These are phyloP conservation scores for Archocentrus centrarchus DNA, from an alignment of 2,113 vertebrate genomes.

Conservation along the genomic window DNA sequence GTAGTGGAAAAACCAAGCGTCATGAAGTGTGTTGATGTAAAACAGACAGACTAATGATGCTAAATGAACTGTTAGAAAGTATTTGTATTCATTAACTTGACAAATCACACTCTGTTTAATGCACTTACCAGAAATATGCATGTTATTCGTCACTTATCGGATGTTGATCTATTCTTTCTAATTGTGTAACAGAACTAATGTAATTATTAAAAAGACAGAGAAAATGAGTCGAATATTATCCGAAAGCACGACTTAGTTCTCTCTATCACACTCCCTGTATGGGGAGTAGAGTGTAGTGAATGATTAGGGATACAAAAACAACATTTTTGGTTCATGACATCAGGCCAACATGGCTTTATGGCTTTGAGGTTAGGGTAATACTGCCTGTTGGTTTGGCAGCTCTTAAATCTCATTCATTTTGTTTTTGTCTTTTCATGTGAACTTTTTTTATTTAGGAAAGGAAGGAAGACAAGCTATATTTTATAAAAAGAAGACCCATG, in stretches of 20 bases:
- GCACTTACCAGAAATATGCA: neutral
- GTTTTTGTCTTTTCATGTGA: neutral
- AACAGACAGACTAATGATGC: neutral
- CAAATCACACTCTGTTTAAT: neutral
- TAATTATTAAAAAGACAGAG: neutral
- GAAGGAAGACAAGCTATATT: neutral
- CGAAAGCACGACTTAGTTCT: neutral
- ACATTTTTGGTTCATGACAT: neutral
- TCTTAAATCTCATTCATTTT: neutral
- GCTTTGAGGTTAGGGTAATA: neutral
- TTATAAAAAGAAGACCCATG: neutral
- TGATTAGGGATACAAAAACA: neutral
- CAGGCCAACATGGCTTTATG: neutral
- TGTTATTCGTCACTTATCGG: neutral
- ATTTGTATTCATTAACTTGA: slow-evolving; percentile 8
- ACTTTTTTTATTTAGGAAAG: neutral
- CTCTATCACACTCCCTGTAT: neutral
- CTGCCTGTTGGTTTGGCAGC: neutral
- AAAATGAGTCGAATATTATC: neutral
- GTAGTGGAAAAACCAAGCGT: neutral
- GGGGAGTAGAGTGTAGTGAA: neutral
- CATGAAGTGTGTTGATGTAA: neutral
- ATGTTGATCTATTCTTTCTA: neutral
- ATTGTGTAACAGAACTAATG: accelerated
- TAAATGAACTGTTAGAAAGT: neutral